Percentiles rank a stretch among this genome's conserved stretches.
Conservation (phyloP, 2,888 invertebrate genomes). For the Ormyrus thymus region DNA sequence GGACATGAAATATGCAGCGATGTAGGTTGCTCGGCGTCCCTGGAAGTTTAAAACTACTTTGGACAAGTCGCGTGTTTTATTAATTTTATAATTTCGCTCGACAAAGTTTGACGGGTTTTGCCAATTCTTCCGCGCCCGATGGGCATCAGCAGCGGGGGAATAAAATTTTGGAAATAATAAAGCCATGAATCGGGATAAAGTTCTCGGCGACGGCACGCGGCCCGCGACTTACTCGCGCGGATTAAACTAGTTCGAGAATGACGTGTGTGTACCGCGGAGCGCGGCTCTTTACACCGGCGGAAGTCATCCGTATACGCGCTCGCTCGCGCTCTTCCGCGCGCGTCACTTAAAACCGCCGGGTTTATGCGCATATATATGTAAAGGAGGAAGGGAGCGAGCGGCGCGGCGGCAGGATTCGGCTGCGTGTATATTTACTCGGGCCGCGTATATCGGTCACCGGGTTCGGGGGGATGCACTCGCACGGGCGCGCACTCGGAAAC, state of each 20-base stretch:
- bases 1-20: no score
- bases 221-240: background rate
- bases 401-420: background rate
- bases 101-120: no score
- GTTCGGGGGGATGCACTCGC: background rate
- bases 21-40: no score
- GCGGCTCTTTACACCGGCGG: slow-evolving; percentile 37
- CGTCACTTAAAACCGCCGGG: slow-evolving; percentile 34
- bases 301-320: slow-evolving; percentile 57
- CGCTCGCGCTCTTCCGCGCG: slow-evolving; percentile 28
- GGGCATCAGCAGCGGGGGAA: no score
- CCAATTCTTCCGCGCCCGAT: no score
- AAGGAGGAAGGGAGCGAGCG: slow-evolving; percentile 14
- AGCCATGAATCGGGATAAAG: no score
- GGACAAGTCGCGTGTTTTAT: no score
- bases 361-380: slow-evolving; percentile 29
- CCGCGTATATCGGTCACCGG: slow-evolving; percentile 44
- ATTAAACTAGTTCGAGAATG: slow-evolving; percentile 51
- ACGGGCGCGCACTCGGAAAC: background rate
- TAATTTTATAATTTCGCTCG: no score
- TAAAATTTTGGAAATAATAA: no score
- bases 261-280: slow-evolving; percentile 49
- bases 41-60: no score
- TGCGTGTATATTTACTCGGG: background rate
- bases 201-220: no score